Evolutionary conservation across 2,888 invertebrate species (phyloP), one percentile per base, ranked within the genome.

Genomic region (Halictus quadricinctus): DNA sequence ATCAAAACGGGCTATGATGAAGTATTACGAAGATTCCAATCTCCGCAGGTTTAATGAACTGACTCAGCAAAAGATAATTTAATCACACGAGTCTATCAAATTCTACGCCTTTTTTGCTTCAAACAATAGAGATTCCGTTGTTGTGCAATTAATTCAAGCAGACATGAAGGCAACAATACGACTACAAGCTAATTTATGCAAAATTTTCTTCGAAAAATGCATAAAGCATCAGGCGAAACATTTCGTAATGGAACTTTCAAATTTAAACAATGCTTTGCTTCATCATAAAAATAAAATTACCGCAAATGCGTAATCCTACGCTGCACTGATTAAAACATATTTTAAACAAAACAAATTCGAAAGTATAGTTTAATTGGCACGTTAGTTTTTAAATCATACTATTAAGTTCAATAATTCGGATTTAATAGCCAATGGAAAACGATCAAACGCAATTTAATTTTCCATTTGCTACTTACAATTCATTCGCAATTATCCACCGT

Each of bases 1-100:
- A 54, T 74, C 21, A 21, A 54, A 25, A 2, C 15, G 60, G 10
- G 25, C 13, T 25, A n/a, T 18, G 15, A 43, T 41, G 69, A 25
- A 41, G n/a, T 13, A 48, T 46, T 48, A 72, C n/a, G 50, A 25
- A 41, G 69, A 77, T 69, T 25, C 54, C 50, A 43, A 77, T 69
- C 69, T 43, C 21, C 18, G 4, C 21, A 12, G 36, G 36, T 21
- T 69, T 69, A 69, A 69, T 69, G 41, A 69, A 36, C 36, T 69
- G 66, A 69, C 66, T 69, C 36, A 69, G 66, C 66, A 69, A 5
- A 36, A 36, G 36, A 18, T 36, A 21, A 69, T 69, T 36, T 70
- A 43, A 43, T 70, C 43, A 43, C n/a, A 13, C 43, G 0, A 3
- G n/a, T 13, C 43, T 43, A 25, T 72, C 25, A 43, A 66, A 69